Evolutionary conservation across 2,888 invertebrate genomes (phyloP).

Genomic region (Cylloceria caligata): DNA sequence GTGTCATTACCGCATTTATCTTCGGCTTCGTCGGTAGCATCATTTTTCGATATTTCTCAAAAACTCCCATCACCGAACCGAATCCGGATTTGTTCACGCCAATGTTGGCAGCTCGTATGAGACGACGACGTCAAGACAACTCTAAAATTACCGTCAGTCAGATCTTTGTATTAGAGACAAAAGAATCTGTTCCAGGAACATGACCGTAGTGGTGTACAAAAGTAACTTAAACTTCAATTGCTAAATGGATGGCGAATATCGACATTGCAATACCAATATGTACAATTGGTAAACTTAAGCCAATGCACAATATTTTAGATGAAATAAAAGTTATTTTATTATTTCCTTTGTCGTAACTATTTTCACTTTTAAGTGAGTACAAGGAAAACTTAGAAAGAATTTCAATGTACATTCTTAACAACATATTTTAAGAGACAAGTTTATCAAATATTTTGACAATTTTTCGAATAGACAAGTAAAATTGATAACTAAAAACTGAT

Average conservation of each 20-base stretch:
- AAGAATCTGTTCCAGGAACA: not conserved
- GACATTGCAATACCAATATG: slow-evolving; percentile 5
- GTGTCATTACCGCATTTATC: slow-evolving; percentile 79
- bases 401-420: no score
- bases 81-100: slow-evolving; percentile 88
- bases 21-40: slow-evolving; percentile 84
- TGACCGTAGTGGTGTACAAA: not conserved
- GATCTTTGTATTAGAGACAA: slow-evolving; percentile 23
- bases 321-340: not conserved
- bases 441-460: no score
- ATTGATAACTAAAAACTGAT: no score
- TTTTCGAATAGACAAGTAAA: no score
- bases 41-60: slow-evolving; percentile 76
- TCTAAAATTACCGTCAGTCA: slow-evolving; percentile 6
- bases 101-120: slow-evolving; percentile 85
- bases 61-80: slow-evolving; percentile 79
- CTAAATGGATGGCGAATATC: not conserved
- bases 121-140: slow-evolving; percentile 72
- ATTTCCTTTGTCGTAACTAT: not conserved
- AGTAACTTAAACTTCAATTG: no score
- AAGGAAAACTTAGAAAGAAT: no score
- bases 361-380: not conserved
- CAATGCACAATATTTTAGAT: not conserved
- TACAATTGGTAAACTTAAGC: not conserved
- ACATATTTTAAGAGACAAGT: no score